Evolutionary conservation across 2,888 invertebrate species (phyloP), one percentile per base, ranked within the genome.

Genomic region (Allygus modestus): DNA sequence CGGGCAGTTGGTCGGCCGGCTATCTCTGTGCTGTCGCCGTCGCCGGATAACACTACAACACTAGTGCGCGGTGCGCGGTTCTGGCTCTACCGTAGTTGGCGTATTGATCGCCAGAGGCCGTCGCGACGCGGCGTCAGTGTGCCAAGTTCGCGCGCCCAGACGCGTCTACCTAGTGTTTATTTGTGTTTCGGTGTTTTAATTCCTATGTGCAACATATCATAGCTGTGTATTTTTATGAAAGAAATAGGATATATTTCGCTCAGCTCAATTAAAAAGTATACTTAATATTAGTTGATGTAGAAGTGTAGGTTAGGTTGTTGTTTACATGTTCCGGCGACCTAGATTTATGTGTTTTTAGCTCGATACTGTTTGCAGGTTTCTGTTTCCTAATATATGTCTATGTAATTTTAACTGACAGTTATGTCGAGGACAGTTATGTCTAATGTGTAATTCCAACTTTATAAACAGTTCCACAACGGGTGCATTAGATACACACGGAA

Each of bases 71-170:
- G 31, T 2, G 33, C 69, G 4, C 71, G 7, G 9, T 12, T 17
- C 1, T n/a, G n/a, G 20, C 20, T 12, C n/a, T 15, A 15, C 17
- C 31, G 31, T 71, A 37, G 71, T 41, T 71, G 41, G 11, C 15
- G 41, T 71, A 71, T 71, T 37, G 71, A 71, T 71, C 71, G 71
- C 9, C n/a, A 41, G 33, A 37, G 71, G 37, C 20, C 71, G 71
- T 23, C 37, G 69, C 71, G 69, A n/a, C 71, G 41, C 20, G 33
- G 15, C 69, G 37, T 71, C 71, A 71, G 71, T 71, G 20, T 28
- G 65, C 65, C 65, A 4, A n/a, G 54, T 31, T 28, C 65, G 65
- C 65, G 58, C 58, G 58, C 23, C 31, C 4, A 65, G 9, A 31
- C 31, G 65, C 31, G 12, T 65, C 15, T 58, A 23, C 51, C 4